A percentile compares a stretch with the other conserved stretches of the same genome.
phyloP scores from a whole-genome alignment of 2,797 vertebrate species.

The Oceanodroma leucorhoa region DNA sequence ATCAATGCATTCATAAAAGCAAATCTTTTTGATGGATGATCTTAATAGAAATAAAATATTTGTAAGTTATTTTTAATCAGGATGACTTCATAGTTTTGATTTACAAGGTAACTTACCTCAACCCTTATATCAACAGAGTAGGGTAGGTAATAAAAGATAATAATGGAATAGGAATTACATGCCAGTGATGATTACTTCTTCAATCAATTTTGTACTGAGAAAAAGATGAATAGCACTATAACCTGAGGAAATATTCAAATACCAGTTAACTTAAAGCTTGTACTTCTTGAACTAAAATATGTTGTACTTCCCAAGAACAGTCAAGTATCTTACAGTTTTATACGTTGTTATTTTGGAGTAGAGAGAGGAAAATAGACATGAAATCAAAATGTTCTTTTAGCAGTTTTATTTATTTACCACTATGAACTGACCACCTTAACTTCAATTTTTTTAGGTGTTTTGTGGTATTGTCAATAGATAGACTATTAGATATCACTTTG shows the following conservation, averaged over 20 bases:
- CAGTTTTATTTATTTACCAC: background rate
- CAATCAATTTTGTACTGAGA: background rate
- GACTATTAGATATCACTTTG: background rate
- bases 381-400: background rate
- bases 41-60: background rate
- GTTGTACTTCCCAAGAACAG: background rate
- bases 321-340: accelerated
- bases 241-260: background rate
- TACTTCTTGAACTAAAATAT: background rate
- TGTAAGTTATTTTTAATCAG: constrained; percentile 4
- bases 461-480: background rate
- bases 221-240: background rate
- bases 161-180: background rate
- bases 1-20: background rate
- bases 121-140: background rate
- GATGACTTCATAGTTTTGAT: background rate
- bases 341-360: background rate
- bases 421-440: background rate
- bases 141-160: background rate
- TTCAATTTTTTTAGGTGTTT: background rate
- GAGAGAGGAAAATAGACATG: background rate
- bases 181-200: constrained; percentile 2
- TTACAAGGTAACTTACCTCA: background rate
- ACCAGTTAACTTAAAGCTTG: background rate
- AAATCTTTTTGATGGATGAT: background rate